A percentile compares a stretch with the other conserved stretches of the same genome.
phyloP scores from a whole-genome alignment of 2,113 vertebrate species.

The Motacilla tschutschensis region DNA sequence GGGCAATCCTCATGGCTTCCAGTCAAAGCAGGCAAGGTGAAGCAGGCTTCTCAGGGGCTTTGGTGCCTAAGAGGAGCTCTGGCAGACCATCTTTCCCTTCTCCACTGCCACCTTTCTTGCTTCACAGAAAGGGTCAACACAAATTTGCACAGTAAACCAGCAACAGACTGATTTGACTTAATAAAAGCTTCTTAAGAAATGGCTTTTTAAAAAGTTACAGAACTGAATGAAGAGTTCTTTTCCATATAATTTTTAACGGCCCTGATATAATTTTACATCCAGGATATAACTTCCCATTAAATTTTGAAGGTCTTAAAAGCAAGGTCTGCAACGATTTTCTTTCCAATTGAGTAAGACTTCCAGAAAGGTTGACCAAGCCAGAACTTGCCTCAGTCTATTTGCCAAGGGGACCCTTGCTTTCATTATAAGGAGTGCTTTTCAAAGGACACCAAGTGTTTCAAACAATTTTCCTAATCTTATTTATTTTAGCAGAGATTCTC shows the following conservation, averaged over 20 bases:
- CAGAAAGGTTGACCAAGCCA: conserved; percentile 27
- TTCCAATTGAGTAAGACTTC: conserved; percentile 3
- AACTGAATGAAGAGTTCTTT: conserved; percentile 15
- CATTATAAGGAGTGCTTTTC: conserved; percentile 4
- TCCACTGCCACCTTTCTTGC: neutral
- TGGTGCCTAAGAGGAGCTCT: neutral
- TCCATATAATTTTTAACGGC: conserved; percentile 19
- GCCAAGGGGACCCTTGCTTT: conserved; percentile 20
- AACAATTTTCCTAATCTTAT: conserved; percentile 23
- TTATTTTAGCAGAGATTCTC: conserved; percentile 15
- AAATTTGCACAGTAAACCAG: neutral
- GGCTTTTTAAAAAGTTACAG: conserved; percentile 3
- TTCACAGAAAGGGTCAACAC: neutral
- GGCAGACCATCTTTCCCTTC: neutral
- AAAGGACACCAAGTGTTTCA: neutral
- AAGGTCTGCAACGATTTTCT: neutral
- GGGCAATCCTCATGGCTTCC: neutral
- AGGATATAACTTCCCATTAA: conserved; percentile 30
- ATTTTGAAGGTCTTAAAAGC: conserved; percentile 34
- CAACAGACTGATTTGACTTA: neutral
- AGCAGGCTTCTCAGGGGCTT: neutral
- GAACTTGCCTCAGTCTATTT: neutral
- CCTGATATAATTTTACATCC: conserved; percentile 42
- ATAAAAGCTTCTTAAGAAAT: conserved; percentile 32
- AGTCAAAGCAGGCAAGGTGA: neutral